These are phyloP conservation scores for Accipiter virgatus DNA, from an alignment of 2,113 vertebrate genomes.

Conservation along the genomic window DNA sequence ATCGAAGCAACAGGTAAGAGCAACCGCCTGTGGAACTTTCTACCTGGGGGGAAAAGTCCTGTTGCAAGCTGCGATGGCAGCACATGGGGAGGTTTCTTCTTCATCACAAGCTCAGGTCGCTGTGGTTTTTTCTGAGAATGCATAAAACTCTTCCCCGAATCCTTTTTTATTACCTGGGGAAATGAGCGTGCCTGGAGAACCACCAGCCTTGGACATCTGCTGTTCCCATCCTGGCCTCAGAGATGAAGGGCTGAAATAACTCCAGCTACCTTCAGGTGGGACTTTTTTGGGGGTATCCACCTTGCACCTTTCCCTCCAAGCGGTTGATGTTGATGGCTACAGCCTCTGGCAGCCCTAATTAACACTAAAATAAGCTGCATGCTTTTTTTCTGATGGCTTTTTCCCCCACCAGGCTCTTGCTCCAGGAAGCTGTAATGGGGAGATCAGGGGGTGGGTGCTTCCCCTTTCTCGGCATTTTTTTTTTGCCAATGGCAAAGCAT, in stretches of 20 bases:
- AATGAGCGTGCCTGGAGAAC: not conserved
- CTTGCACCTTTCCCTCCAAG: not conserved
- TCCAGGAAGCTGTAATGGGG: not conserved
- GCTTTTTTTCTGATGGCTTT: not conserved
- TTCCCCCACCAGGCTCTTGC: not conserved
- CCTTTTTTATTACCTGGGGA: not conserved
- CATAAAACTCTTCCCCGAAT: not conserved
- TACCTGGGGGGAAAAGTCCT: not conserved
- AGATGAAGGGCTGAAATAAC: not conserved
- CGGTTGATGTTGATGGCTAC: too few relatives aligned
- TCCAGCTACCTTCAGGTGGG: not conserved
- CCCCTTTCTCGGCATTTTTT: not conserved
- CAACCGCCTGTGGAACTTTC: not conserved
- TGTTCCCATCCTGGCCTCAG: not conserved
- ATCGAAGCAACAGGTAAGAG: constrained; percentile 90
- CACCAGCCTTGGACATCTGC: fast-evolving
- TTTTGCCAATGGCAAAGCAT: not conserved
- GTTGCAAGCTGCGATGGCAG: fast-evolving
- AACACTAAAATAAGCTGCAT: not conserved
- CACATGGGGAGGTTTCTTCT: not conserved
- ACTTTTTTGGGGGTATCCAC: not conserved
- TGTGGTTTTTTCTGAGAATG: not conserved
- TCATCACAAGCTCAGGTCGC: fast-evolving
- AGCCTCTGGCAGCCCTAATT: not conserved
- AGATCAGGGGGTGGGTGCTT: not conserved